These are phyloP conservation scores for Chloroclysta siterata DNA, from an alignment of 2,888 invertebrate genomes.

Conservation along the genomic window DNA sequence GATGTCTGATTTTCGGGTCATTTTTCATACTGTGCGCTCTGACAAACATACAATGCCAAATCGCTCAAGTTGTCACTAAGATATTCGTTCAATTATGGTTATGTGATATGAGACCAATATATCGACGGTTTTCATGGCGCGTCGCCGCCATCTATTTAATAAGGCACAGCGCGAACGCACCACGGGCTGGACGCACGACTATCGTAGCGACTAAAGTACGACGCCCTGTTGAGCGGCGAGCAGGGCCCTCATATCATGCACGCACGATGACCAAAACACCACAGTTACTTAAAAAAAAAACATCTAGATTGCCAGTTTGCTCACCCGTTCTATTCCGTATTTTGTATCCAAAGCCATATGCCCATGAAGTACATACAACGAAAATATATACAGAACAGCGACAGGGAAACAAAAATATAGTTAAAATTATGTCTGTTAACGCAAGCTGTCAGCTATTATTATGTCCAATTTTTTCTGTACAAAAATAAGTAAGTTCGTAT, in stretches of 20 bases:
- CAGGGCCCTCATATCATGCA: background rate
- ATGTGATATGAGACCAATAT: conserved; percentile 1
- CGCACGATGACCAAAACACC: background rate
- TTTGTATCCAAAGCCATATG: too few relatives aligned
- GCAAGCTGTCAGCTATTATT: too few relatives aligned
- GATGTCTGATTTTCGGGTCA: too few relatives aligned
- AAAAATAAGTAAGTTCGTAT: too few relatives aligned
- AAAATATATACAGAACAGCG: too few relatives aligned
- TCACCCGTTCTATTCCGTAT: too few relatives aligned
- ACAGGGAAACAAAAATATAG: too few relatives aligned
- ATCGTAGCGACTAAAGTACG: background rate
- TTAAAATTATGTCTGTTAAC: too few relatives aligned
- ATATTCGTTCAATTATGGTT: background rate
- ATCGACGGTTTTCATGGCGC: background rate
- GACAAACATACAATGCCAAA: background rate
- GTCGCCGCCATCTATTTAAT: conserved; percentile 3
- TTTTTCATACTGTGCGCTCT: too few relatives aligned
- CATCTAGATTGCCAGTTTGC: background rate
- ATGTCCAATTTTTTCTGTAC: too few relatives aligned
- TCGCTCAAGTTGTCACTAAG: background rate
- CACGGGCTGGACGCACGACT: background rate
- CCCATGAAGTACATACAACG: too few relatives aligned
- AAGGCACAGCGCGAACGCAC: background rate
- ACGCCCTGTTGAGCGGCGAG: conserved; percentile 3
- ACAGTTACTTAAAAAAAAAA: background rate